These are phyloP conservation scores for Agrilus cyanescens DNA, from an alignment of 2,888 invertebrate species.

Conservation along the genomic window DNA sequence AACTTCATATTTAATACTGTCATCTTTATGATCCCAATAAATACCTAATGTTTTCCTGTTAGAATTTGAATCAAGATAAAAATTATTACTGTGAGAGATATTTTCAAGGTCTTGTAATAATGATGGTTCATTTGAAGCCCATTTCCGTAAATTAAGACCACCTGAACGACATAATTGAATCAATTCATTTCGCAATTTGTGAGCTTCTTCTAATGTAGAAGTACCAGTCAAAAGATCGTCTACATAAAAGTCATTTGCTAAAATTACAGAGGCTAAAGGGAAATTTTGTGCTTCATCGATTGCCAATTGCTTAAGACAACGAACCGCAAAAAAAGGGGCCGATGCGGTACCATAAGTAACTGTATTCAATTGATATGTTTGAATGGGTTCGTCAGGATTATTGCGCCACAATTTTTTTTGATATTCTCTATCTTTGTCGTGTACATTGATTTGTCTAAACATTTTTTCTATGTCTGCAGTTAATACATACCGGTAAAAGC, in stretches of 20 bases:
- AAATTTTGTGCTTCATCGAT: slow-evolving; percentile 2
- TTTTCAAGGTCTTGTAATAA: no score
- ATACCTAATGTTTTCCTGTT: background rate
- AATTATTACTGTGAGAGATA: background rate
- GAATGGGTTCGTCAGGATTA: slow-evolving; percentile 5
- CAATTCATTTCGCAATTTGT: background rate
- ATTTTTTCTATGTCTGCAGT: slow-evolving; percentile 19
- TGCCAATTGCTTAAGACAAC: no score
- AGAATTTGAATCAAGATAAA: background rate
- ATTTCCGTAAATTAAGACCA: no score
- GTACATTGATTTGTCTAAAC: slow-evolving; percentile 16
- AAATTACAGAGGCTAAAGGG: slow-evolving; percentile 5
- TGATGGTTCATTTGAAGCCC: no score
- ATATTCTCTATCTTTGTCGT: slow-evolving; percentile 10
- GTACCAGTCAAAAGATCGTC: slow-evolving; percentile 3
- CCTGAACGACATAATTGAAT: no score
- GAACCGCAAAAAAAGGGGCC: no score
- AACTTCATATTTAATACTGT: no score
- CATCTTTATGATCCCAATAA: no score
- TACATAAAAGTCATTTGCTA: slow-evolving; percentile 2
- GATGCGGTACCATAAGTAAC: no score
- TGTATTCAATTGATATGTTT: slow-evolving; percentile 6
- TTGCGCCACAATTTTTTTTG: slow-evolving; percentile 15
- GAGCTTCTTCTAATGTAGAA: background rate
- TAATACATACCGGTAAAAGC: slow-evolving; percentile 10